Base-by-base conservation (phyloP, 2,113 vertebrate genomes). In the Nothobranchius kuhntae region DNA sequence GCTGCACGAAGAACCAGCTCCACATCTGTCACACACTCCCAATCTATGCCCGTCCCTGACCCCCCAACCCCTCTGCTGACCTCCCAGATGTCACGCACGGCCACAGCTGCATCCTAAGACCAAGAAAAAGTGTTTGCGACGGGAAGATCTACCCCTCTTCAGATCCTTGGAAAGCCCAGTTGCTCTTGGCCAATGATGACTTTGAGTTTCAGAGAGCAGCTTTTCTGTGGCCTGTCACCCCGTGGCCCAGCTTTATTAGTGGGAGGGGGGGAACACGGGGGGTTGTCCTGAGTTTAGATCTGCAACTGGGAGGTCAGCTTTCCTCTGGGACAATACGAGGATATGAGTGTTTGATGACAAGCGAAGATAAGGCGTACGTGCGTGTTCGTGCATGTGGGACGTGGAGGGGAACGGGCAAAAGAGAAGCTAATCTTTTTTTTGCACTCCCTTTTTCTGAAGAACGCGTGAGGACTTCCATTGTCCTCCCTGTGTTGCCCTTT, bases 311-410 rank as follows among this genome's bases (percentile, higher is more conserved):
- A 89, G 82, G 82, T 89, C 86, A 71, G 84, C 83, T 74, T 91
- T 87, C 89, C 91, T 89, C 78, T 68, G 89, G 89, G 89, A 92
- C 90, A 93, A 92, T 93, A 88, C 75, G 81, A 93, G 90, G 91
- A 93, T 93, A 86, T 91, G 92, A 92, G 75, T 86, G 84, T 85
- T 89, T 86, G 90, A 92, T 93, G 88, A 89, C 84, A 86, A 87
- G 70, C 15, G 21, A 48, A 13, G 89, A 92, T 92, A 93, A 89
- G 70, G 60, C 55, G 30, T 77, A 21, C 15, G 21, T 65, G 64
- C 42, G 58, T 66, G 62, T 36, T 38, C 40, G 61, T 62, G 76
- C 67, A 61, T 35, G 46, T 57, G 63, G 56, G 71, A 54, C 65
- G 71, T 2, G 13, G 30, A 44, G 76, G 61, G 50, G 45, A 21